phyloP scores from a whole-genome alignment of 2,888 invertebrate species.

The Drosophila monieri region DNA sequence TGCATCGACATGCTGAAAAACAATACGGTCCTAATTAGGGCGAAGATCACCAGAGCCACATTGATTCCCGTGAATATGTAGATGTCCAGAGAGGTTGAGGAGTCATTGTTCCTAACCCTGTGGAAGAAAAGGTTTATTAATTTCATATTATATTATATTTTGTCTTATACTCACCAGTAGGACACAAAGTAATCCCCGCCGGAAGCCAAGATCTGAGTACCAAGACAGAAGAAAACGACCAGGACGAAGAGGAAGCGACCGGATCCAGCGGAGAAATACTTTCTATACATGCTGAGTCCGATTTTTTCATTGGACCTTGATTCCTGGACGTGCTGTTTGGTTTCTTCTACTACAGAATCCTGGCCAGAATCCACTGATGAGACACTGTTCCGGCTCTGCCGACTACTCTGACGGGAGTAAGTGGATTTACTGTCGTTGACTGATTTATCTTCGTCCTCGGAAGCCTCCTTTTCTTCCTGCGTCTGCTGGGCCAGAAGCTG shows the following conservation, averaged over 20 bases:
- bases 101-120: slow-evolving; percentile 39
- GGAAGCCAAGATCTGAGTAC: slow-evolving; percentile 84
- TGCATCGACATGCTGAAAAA: slow-evolving; percentile 87
- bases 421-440: slow-evolving; percentile 5
- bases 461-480: slow-evolving; percentile 42
- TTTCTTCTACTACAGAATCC: slow-evolving; percentile 55
- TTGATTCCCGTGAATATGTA: slow-evolving; percentile 40
- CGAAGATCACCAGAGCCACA: slow-evolving; percentile 25
- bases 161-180: slow-evolving; percentile 23
- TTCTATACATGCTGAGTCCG: slow-evolving; percentile 86
- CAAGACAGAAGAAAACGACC: slow-evolving; percentile 86
- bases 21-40: slow-evolving; percentile 80
- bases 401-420: slow-evolving; percentile 63
- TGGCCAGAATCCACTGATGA: slow-evolving; percentile 84
- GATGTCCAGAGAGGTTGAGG: slow-evolving; percentile 24
- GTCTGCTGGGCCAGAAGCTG: slow-evolving; percentile 86
- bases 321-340: slow-evolving; percentile 84
- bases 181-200: slow-evolving; percentile 39
- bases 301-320: slow-evolving; percentile 87
- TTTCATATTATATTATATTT: not conserved
- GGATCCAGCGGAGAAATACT: slow-evolving; percentile 89
- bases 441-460: not conserved
- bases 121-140: not conserved
- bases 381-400: slow-evolving; percentile 77
- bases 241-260: slow-evolving; percentile 85